Evolutionary conservation across 2,888 invertebrate species (phyloP).

Genomic region (Sceliomorpha sp.): DNA sequence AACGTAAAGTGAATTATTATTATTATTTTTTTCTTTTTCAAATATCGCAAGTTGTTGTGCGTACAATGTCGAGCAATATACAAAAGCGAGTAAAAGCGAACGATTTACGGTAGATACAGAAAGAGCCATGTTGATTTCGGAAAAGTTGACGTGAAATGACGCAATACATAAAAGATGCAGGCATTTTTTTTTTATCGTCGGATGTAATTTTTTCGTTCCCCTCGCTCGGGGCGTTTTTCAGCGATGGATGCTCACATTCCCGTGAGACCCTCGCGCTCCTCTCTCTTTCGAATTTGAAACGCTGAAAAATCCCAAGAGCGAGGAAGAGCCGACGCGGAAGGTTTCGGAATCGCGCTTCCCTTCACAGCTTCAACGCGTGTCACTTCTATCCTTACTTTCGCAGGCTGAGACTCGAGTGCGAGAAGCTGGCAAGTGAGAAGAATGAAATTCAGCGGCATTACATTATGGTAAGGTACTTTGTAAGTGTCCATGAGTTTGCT

Average conservation of each 20-base stretch:
- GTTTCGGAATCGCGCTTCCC: conserved; percentile 32
- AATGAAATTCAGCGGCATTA: conserved; percentile 99
- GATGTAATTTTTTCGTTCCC: conserved; percentile 24
- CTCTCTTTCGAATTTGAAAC: conserved; percentile 61
- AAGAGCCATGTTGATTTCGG: conserved; percentile 36
- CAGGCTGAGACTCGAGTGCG: conserved; percentile 98
- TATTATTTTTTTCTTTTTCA: too few relatives aligned
- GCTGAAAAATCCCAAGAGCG: conserved; percentile 60
- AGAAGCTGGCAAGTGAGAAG: conserved; percentile 98
- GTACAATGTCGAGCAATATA: too few relatives aligned
- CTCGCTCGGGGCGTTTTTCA: conserved; percentile 32
- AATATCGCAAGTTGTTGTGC: too few relatives aligned
- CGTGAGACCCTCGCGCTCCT: conserved; percentile 45
- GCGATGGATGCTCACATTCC: conserved; percentile 46
- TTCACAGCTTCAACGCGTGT: conserved; percentile 48
- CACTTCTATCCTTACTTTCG: conserved; percentile 68
- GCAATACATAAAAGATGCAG: too few relatives aligned
- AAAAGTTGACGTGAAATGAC: conserved; percentile 27
- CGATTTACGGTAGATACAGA: background rate
- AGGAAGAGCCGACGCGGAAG: conserved; percentile 26
- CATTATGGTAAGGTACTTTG: conserved; percentile 92
- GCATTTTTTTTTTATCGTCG: conserved; percentile 6
- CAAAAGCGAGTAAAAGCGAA: conserved; percentile 7
- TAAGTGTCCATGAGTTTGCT: conserved; percentile 59
- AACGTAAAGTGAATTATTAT: too few relatives aligned